Base-by-base conservation (phyloP, 2,113 vertebrate genomes). In the Ophiodon elongatus region DNA sequence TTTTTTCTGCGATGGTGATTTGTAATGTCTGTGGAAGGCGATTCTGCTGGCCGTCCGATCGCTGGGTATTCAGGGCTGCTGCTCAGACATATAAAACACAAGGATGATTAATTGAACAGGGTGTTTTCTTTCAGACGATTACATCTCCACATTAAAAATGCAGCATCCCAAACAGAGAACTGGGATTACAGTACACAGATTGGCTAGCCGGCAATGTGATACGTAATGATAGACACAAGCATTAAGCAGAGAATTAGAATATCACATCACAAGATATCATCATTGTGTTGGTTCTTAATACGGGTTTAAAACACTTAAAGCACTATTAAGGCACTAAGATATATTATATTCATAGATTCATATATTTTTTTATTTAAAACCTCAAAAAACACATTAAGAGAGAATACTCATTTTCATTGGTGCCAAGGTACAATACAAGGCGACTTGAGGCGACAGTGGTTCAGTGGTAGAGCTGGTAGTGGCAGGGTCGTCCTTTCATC, bases 131-230 rank as follows among this genome's bases (percentile, higher is more conserved):
- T 92, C 91, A 95, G 90, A 94, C 90, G 89, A 88, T 94, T 94
- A 92, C 91, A 93, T 93, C 94, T 92, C 89, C 92, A 85, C 94
- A 95, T 96, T 93, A 96, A 96, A 96, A 96, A 95, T 96, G 91
- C 79, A 94, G 92, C 85, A 90, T 92, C 92, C 89, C 88, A 93
- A 92, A 91, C 91, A 85, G 84, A 92, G 88, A 90, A 75, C 82
- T 11, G 66, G 88, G 92, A 91, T 94, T 92, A 92, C 89, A 89
- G 93, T 73, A 91, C 85, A 82, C 83, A 82, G 87, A 92, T 85
- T 91, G 83, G 80, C 25, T 37, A 4, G 14, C 31, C 37, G 15
- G 45, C 9, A 35, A 21, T 43, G 31, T 69, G 29, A 45, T 33
- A 35, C 17, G 56, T 43, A 54, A 57, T 37, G 37, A 68, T n/a